A percentile compares a stretch with the other conserved stretches of the same genome.
Conservation (phyloP, 2,113 vertebrate genomes). For the Zosterops lateralis region DNA sequence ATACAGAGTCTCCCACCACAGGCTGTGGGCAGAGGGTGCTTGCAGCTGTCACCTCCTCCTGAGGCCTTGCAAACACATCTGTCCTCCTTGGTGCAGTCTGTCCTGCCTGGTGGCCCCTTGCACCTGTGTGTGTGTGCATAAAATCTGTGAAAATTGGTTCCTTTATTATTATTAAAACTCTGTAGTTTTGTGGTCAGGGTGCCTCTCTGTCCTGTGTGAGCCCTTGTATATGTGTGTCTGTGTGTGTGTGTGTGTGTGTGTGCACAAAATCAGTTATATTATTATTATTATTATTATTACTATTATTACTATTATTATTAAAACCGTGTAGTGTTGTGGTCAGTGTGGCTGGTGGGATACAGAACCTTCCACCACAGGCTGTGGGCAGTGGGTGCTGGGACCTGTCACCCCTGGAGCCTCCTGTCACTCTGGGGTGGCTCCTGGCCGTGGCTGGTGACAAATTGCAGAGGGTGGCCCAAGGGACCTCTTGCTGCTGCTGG, state of each 20-base stretch:
- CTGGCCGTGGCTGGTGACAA: rapidly evolving
- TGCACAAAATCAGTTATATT: too few relatives aligned
- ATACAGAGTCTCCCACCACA: background rate
- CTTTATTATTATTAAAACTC: too few relatives aligned
- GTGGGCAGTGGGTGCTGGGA: background rate
- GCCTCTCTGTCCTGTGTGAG: too few relatives aligned
- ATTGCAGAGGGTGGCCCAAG: rapidly evolving
- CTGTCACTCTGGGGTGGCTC: background rate
- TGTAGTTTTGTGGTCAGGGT: too few relatives aligned
- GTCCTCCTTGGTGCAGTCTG: rapidly evolving
- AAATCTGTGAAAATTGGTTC: too few relatives aligned
- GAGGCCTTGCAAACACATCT: too few relatives aligned
- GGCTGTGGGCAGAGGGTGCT: too few relatives aligned
- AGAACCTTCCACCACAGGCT: background rate
- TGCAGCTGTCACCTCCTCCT: too few relatives aligned
- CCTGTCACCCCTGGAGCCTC: background rate
- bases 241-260: rapidly evolving
- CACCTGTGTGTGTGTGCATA: too few relatives aligned
- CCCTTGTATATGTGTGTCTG: too few relatives aligned
- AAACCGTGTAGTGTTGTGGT: background rate
- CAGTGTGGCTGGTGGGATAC: rapidly evolving
- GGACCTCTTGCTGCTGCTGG: background rate
- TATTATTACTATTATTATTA: too few relatives aligned
- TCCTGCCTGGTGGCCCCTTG: too few relatives aligned
- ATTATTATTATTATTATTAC: background rate